Conservation (phyloP, 2,888 invertebrate species). For the Seira sanloemensis region DNA sequence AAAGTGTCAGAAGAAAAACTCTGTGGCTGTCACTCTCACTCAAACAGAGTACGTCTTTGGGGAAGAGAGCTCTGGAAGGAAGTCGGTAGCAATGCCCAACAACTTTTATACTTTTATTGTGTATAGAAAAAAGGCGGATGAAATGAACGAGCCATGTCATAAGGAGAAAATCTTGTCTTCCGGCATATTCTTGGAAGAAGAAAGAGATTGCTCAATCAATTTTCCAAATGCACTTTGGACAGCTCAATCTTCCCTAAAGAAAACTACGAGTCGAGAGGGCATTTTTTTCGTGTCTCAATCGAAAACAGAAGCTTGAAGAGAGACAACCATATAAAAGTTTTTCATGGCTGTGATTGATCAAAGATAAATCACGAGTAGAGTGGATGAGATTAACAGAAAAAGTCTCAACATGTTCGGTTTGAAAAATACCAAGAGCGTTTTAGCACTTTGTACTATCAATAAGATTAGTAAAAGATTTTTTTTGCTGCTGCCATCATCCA, state of each 20-base stretch:
- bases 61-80: slow-evolving; percentile 29
- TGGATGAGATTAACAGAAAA: slow-evolving; percentile 34
- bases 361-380: slow-evolving; percentile 46
- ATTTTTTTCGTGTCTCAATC: too few species aligned
- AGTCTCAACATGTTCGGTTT: too few species aligned
- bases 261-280: background rate
- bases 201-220: slow-evolving; percentile 57
- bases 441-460: too few species aligned
- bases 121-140: background rate
- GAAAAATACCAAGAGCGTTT: too few species aligned
- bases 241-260: slow-evolving; percentile 52
- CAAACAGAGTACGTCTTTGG: slow-evolving; percentile 10
- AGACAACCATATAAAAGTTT: background rate
- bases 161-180: slow-evolving; percentile 37
- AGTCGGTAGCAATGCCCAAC: slow-evolving; percentile 10
- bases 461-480: too few species aligned
- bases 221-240: slow-evolving; percentile 59
- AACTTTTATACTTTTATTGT: background rate
- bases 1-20: slow-evolving; percentile 46
- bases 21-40: slow-evolving; percentile 46
- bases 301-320: too few species aligned
- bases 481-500: too few species aligned
- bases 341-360: slow-evolving; percentile 48
- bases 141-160: slow-evolving; percentile 39
- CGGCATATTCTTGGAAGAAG: slow-evolving; percentile 43